A percentile compares a stretch with the other conserved stretches of the same genome.
Evolutionary conservation across 2,888 invertebrate species (phyloP).

Genomic region (Odontomyia ornata): DNA sequence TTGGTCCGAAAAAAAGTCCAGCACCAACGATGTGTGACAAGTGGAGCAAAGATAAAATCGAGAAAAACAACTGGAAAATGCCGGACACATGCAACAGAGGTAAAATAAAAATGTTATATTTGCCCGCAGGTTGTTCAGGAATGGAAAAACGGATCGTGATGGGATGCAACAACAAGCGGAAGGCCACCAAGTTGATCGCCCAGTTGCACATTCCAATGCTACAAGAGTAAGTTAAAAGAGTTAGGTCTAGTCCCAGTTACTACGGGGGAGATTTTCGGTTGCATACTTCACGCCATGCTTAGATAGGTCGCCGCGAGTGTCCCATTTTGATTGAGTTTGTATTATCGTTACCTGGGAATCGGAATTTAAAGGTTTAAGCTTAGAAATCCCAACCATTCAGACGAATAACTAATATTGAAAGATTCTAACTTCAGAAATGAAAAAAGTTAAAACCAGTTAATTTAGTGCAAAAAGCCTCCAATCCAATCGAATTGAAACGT

Average conservation of each 20-base stretch:
- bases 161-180: neutral
- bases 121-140: conserved; percentile 17
- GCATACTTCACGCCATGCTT: neutral
- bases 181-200: conserved; percentile 23
- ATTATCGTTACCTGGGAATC: conserved; percentile 13
- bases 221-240: neutral
- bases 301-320: neutral
- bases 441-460: no score
- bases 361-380: neutral
- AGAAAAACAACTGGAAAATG: conserved; percentile 11
- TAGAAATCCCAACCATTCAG: neutral
- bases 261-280: neutral
- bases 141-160: neutral
- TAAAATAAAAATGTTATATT: neutral
- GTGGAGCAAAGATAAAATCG: conserved; percentile 11
- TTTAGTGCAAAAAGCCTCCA: no score
- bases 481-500: no score
- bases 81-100: neutral
- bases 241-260: neutral
- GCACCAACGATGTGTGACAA: conserved; percentile 40
- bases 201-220: conserved; percentile 36
- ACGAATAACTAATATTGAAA: no score
- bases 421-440: no score
- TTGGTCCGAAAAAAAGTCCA: conserved; percentile 7
- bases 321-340: conserved; percentile 17